Conservation (phyloP, 2,888 invertebrate species). For the Tenthredo scrophulariae region DNA sequence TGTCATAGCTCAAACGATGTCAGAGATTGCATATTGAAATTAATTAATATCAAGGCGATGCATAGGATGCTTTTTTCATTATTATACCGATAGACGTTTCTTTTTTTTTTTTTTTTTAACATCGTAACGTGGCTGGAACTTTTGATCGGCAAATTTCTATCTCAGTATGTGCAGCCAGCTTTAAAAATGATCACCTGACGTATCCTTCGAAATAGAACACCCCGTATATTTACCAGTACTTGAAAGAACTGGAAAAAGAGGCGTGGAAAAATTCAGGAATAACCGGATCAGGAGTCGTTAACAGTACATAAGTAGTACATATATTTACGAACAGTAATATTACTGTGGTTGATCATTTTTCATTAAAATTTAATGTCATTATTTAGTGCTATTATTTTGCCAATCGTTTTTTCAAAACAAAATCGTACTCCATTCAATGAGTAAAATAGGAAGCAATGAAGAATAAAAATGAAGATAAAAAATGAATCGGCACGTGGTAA, state of each 20-base stretch:
- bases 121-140: background rate
- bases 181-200: background rate
- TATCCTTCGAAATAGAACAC: constrained; percentile 12
- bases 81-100: too few species aligned
- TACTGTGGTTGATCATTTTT: constrained; percentile 16
- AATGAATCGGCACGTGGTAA: constrained; percentile 6
- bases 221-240: constrained; percentile 13
- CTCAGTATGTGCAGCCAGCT: too few species aligned
- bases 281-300: constrained; percentile 47
- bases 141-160: background rate
- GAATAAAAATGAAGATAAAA: background rate
- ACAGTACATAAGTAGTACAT: constrained; percentile 15
- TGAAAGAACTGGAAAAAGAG: constrained; percentile 46
- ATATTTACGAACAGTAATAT: constrained; percentile 24
- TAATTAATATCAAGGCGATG: too few species aligned
- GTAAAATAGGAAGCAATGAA: background rate
- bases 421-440: background rate
- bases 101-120: too few species aligned
- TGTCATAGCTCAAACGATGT: background rate
- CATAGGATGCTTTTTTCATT: too few species aligned
- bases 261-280: constrained; percentile 41
- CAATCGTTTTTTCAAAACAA: too few species aligned
- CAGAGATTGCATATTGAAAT: background rate
- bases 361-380: background rate
- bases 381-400: background rate